Evolutionary conservation across 30 jellyfish, hydroid and myxozoan species (phyloP), one percentile per base, ranked within the genome.

Genomic region (Cassiopea andromeda): DNA sequence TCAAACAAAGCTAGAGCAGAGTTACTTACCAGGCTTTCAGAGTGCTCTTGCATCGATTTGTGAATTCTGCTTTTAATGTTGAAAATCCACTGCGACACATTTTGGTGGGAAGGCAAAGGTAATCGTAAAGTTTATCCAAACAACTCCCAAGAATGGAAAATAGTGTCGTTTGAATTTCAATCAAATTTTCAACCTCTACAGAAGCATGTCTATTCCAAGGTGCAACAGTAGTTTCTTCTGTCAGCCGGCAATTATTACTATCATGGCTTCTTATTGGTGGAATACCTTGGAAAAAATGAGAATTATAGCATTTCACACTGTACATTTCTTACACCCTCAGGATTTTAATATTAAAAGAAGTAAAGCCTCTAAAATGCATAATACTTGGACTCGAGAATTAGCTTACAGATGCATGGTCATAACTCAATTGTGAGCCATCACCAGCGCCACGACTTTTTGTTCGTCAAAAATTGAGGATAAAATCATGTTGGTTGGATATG

Each of bases 121-220:
- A 90, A 60, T 57, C 66, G 48, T 92, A 73, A 46, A 90, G 72
- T 2, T 73, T 59, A 18, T 61, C 61, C 81, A 67, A 45, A 54
- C 92, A 90, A 13, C 47, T 44, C 27, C 64, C 83, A 45, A 85
- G 44, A 82, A 72, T 61, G 18, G 60, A 10, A 44, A 69, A 89
- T 79, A 81, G 18, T 46, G 74, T 54, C 14, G 12, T 73, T 74
- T 89, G 96, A 61, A 89, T 73, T 38, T 81, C 88, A 45, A 89
- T 18, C 60, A 89, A 48, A n/a, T 85, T 64, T 44, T 89, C 49
- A 46, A 81, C 75, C 61, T 89, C 96, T 17, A 89, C 60, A 5
- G 91, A 80, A 1, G 91, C 60, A 83, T 82, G 97, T 47, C 46
- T 81, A 85, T 81, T 60, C 93, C 92, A 90, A 48, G 97, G 87